Evolutionary conservation across 2,113 vertebrate species (phyloP), one percentile per base, ranked within the genome.

Genomic region (Lucifuga dentata): DNA sequence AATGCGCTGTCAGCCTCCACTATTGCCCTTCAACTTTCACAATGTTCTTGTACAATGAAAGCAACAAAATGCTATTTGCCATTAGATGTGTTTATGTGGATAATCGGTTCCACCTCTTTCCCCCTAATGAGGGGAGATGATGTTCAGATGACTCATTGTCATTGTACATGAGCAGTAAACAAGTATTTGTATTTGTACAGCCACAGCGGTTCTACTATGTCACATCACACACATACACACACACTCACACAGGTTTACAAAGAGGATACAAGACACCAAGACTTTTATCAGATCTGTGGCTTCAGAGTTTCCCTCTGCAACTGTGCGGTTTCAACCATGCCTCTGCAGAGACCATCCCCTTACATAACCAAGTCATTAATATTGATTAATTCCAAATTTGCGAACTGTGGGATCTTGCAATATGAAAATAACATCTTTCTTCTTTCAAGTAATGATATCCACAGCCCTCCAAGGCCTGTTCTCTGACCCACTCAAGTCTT

Each of bases 311-410:
- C 62, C 40, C 74, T 16, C 20, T 46, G 46, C 44, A 60, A 36
- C 15, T 33, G 62, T 17, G 39, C 65, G 38, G 49, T 70, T 66
- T 61, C 33, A 45, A 40, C 56, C 35, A 49, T 11, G 72, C 73
- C 72, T 79, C 65, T 61, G 51, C 75, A 76, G 61, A 81, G 71
- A 78, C 50, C 62, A 44, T 81, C 68, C 69, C 73, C 85, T 89
- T 86, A 83, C 72, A 74, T 85, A 90, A 91, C 80, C 76, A 64
- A 63, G 65, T 66, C 74, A 87, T 92, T 88, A 88, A 86, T 89
- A 91, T 90, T 81, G 77, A 93, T 88, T 81, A 73, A 83, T 86
- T 83, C 80, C 75, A 85, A 90, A 89, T 83, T 73, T 90, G 65
- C 65, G 12, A 84, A 69, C 56, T 19, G 46, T 66, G 61, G 60